A percentile compares a stretch with the other conserved stretches of the same genome.
Evolutionary conservation across 2,888 invertebrate species (phyloP).

Genomic region (Cataglyphis albicans): DNA sequence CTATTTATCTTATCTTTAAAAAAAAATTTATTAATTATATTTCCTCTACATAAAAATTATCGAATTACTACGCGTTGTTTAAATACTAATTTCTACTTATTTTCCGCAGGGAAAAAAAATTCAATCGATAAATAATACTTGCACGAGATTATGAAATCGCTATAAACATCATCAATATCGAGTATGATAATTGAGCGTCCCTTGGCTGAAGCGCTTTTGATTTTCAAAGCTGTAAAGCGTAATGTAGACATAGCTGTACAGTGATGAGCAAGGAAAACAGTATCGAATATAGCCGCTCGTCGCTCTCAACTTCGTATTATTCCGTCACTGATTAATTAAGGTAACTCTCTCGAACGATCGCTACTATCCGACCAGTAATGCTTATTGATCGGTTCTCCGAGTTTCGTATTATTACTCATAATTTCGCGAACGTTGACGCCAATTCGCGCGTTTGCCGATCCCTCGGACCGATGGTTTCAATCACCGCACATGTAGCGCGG

Average conservation of each 20-base stretch:
- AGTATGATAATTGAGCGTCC: constrained; percentile 13
- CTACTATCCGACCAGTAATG: constrained; percentile 26
- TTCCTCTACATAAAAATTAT: neutral
- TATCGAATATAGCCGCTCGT: constrained; percentile 44
- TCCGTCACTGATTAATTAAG: constrained; percentile 53
- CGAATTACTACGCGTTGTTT: constrained; percentile 10
- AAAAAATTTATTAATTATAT: neutral
- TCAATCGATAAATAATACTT: constrained; percentile 14
- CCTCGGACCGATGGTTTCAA: constrained; percentile 18
- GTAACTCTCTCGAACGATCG: constrained; percentile 47
- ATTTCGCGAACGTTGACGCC: constrained; percentile 48
- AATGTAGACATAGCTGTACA: constrained; percentile 43
- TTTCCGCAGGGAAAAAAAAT: neutral
- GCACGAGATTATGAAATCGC: constrained; percentile 28
- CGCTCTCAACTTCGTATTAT: constrained; percentile 42
- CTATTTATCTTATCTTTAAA: neutral
- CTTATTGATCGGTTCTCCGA: constrained; percentile 43
- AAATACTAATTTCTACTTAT: neutral
- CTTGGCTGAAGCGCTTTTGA: constrained; percentile 27
- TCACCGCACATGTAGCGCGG: neutral
- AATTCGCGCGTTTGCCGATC: constrained; percentile 17
- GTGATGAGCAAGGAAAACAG: constrained; percentile 43
- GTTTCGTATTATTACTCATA: constrained; percentile 53
- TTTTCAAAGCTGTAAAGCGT: constrained; percentile 35
- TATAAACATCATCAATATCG: constrained; percentile 32